These are phyloP conservation scores for Elachura formosa DNA, from an alignment of 2,113 vertebrate species.

Conservation along the genomic window DNA sequence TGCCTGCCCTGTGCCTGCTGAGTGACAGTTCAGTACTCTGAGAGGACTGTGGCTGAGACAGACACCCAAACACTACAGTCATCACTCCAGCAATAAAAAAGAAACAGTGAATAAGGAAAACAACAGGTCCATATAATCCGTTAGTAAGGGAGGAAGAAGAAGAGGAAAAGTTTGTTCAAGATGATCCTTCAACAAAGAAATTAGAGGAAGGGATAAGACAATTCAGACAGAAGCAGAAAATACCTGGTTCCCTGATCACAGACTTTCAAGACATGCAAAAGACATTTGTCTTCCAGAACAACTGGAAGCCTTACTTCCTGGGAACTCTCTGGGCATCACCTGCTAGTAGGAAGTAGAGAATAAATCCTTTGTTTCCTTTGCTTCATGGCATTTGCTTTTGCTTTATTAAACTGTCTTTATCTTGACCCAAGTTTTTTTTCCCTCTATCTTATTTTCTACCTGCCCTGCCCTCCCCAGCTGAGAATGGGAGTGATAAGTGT, in stretches of 20 bases:
- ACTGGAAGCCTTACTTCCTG: neutral
- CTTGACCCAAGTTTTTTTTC: neutral
- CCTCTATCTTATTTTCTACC: neutral
- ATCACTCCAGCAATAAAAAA: neutral
- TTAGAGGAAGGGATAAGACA: neutral
- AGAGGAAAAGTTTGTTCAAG: neutral
- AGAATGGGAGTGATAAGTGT: neutral
- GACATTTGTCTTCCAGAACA: neutral
- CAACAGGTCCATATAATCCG: fast-evolving
- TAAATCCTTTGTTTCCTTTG: neutral
- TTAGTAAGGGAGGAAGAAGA: neutral
- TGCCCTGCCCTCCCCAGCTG: neutral
- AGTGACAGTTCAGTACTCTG: neutral
- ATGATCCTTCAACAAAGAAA: neutral
- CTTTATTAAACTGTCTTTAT: neutral
- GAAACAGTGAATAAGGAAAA: neutral
- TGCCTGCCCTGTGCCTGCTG: neutral
- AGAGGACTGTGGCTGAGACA: neutral
- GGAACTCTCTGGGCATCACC: neutral
- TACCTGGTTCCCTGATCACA: neutral
- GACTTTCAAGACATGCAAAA: neutral
- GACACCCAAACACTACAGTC: neutral
- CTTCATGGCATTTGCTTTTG: neutral
- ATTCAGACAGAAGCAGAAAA: neutral
- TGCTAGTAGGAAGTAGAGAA: neutral